phyloP scores from a whole-genome alignment of 2,888 invertebrate genomes.

The Netelia virgata region DNA sequence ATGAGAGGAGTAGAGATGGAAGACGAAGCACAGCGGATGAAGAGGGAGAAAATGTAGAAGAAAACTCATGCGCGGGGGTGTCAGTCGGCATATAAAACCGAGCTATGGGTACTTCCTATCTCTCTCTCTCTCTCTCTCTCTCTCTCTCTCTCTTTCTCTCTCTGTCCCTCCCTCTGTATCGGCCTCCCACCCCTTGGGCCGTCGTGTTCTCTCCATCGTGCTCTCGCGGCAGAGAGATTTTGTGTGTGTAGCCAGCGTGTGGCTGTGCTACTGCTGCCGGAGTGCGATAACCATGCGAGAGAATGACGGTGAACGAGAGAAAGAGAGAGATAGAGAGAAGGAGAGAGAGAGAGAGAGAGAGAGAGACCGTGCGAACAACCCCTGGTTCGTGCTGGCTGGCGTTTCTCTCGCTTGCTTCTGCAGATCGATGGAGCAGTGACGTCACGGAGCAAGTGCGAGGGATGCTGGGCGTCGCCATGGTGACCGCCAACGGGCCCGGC shows the following conservation, averaged over 20 bases:
- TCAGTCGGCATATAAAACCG: conserved; percentile 36
- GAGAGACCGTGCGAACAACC: conserved; percentile 10
- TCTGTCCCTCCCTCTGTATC: background rate
- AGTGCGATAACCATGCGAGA: conserved; percentile 59
- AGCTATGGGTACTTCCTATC: conserved; percentile 31
- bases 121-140: background rate
- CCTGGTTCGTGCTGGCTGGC: conserved; percentile 44
- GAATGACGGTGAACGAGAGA: conserved; percentile 19
- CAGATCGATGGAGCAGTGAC: conserved; percentile 85
- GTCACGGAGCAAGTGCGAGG: conserved; percentile 81
- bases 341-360: background rate
- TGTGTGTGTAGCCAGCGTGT: conserved; percentile 39
- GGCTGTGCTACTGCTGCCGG: conserved; percentile 35
- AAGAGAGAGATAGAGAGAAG: conserved; percentile 4
- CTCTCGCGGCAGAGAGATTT: background rate
- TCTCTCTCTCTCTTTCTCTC: background rate
- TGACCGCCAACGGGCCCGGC: conserved; percentile 85
- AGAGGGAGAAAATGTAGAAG: conserved; percentile 29
- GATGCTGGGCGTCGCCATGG: conserved; percentile 84
- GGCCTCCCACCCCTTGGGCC: background rate
- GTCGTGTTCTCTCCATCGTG: background rate
- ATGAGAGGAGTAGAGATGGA: conserved; percentile 18
- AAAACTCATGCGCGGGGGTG: conserved; percentile 43
- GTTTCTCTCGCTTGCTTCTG: conserved; percentile 65
- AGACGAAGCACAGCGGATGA: background rate